Evolutionary conservation across 2,888 invertebrate species (phyloP).

Genomic region (Cantharis rustica): DNA sequence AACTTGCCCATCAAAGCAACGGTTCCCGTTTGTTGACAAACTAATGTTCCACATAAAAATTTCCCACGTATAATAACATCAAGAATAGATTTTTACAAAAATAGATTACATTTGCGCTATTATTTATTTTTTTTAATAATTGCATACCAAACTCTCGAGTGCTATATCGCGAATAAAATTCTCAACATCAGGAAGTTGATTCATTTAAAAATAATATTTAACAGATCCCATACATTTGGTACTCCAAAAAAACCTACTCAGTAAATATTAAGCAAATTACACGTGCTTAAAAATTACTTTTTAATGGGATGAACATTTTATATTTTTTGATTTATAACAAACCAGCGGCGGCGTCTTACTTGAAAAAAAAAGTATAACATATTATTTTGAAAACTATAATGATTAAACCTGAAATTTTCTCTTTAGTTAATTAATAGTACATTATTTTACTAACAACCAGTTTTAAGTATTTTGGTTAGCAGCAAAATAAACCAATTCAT

Average conservation of each 20-base stretch:
- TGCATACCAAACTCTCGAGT: neutral
- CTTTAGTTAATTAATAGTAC: neutral
- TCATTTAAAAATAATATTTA: neutral
- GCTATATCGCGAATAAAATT: neutral
- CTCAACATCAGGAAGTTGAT: neutral
- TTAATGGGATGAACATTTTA: neutral
- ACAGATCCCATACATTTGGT: neutral
- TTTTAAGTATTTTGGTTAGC: neutral
- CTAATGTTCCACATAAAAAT: neutral
- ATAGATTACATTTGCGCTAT: neutral
- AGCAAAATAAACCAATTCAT: neutral
- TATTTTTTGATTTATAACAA: neutral
- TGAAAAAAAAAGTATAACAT: neutral
- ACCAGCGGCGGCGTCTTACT: neutral
- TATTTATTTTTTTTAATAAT: neutral
- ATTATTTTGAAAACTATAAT: neutral
- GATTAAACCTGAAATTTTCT: neutral
- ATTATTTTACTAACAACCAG: neutral
- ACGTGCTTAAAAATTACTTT: neutral
- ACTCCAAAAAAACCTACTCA: neutral
- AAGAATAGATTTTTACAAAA: neutral
- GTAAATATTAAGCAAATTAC: neutral
- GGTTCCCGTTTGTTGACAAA: neutral
- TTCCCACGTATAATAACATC: neutral
- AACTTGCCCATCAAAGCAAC: neutral